Conservation (phyloP, 2,888 invertebrate species). For the Phalera bucephala region DNA sequence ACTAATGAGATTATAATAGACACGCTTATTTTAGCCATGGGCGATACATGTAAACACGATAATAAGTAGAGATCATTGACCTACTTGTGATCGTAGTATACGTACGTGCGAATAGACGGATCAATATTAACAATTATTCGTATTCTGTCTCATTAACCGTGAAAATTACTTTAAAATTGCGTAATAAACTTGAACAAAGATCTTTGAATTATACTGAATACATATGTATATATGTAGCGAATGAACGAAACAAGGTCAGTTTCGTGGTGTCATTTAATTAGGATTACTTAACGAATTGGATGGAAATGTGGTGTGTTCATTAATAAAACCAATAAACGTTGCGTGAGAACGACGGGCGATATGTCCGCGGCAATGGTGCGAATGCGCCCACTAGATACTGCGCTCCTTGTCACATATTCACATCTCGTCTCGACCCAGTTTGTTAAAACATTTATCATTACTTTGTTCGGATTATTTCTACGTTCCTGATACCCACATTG, state of each 20-base stretch:
- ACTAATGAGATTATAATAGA: slow-evolving; percentile 30
- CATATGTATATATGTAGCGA: not conserved
- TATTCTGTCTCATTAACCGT: slow-evolving; percentile 9
- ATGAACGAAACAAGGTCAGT: slow-evolving; percentile 3
- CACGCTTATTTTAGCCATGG: slow-evolving; percentile 20
- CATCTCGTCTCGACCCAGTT: slow-evolving; percentile 45
- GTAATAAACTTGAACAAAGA: not conserved
- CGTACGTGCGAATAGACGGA: slow-evolving; percentile 13
- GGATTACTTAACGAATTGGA: slow-evolving; percentile 26
- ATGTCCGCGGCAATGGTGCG: slow-evolving; percentile 33
- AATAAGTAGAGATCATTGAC: slow-evolving; percentile 31
- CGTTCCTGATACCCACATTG: slow-evolving; percentile 61
- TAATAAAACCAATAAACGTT: slow-evolving; percentile 36
- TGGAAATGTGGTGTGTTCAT: slow-evolving; percentile 24
- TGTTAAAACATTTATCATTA: slow-evolving; percentile 43
- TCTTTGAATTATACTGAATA: not conserved
- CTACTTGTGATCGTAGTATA: slow-evolving; percentile 13
- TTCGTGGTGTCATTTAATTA: slow-evolving; percentile 15
- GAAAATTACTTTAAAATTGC: slow-evolving; percentile 6
- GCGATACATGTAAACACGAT: slow-evolving; percentile 16
- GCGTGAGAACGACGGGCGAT: slow-evolving; percentile 33
- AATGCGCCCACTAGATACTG: slow-evolving; percentile 34
- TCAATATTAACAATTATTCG: slow-evolving; percentile 8
- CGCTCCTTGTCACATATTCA: slow-evolving; percentile 3
- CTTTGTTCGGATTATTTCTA: slow-evolving; percentile 20